A percentile compares a stretch with the other conserved stretches of the same genome.
phyloP scores from a whole-genome alignment of 1,140 invertebrate genomes.

The Dreissena rostriformis region DNA sequence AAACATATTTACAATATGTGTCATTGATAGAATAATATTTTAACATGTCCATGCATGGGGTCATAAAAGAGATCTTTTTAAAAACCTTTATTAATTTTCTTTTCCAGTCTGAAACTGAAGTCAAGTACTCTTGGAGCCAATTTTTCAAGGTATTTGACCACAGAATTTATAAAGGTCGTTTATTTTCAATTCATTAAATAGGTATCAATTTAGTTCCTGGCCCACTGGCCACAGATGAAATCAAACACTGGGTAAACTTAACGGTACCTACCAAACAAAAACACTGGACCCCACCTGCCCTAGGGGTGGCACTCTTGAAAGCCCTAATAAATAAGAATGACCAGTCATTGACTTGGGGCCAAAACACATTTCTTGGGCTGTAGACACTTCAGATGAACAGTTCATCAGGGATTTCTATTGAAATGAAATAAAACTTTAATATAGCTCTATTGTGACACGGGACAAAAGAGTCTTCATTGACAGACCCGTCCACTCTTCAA shows the following conservation, averaged over 20 bases:
- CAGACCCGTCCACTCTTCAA: background rate
- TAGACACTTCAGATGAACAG: conserved; percentile 19
- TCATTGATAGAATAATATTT: too few relatives aligned
- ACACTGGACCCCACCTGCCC: background rate
- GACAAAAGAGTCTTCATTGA: background rate
- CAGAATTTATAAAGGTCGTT: too few relatives aligned
- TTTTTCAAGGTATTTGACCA: too few relatives aligned
- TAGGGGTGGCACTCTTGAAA: background rate
- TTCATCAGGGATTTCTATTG: conserved; percentile 26
- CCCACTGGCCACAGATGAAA: background rate
- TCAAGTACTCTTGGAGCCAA: too few relatives aligned
- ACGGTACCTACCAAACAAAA: conserved; percentile 1
- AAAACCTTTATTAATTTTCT: too few relatives aligned
- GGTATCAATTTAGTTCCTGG: background rate
- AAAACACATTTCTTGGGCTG: background rate
- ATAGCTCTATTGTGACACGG: conserved; percentile 23
- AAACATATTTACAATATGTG: too few relatives aligned
- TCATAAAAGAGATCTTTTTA: too few relatives aligned
- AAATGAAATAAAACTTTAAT: conserved; percentile 43
- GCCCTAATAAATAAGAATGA: background rate
- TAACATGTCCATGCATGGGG: too few relatives aligned
- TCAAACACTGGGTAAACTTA: background rate
- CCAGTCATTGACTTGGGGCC: background rate
- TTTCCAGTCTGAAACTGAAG: too few relatives aligned
- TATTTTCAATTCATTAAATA: background rate